These are phyloP conservation scores for Fistularia tabacaria DNA, from an alignment of 2,797 vertebrate genomes.

Conservation along the genomic window DNA sequence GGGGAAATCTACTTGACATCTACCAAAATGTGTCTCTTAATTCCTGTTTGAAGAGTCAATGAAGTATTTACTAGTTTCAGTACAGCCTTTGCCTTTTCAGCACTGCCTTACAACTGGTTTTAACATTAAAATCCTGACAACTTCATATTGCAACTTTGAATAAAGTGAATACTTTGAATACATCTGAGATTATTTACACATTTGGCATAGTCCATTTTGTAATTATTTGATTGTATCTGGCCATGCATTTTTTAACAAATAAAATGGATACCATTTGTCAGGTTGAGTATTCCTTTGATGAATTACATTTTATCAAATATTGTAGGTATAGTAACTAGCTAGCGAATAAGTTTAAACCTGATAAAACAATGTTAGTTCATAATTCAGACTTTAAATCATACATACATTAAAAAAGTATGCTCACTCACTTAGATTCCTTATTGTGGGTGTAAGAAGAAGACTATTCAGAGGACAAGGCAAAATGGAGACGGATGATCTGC, in stretches of 20 bases:
- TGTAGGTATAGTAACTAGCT: too few relatives aligned
- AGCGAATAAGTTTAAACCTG: too few relatives aligned
- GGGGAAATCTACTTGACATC: too few relatives aligned
- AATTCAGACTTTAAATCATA: too few relatives aligned
- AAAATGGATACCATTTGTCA: constrained; percentile 53
- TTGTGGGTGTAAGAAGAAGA: too few relatives aligned
- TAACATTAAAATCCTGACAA: constrained; percentile 20
- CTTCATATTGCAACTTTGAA: constrained; percentile 28
- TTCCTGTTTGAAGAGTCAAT: constrained; percentile 6
- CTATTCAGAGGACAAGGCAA: too few relatives aligned
- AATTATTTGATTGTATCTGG: constrained; percentile 51
- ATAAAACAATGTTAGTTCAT: too few relatives aligned
- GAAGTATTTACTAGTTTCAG: constrained; percentile 7
- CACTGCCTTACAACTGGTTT: constrained; percentile 50
- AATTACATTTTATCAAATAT: not conserved
- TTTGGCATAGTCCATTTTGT: constrained; percentile 50
- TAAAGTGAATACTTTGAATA: too few relatives aligned
- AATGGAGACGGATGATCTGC: too few relatives aligned
- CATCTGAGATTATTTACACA: constrained; percentile 35
- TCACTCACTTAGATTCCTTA: too few relatives aligned
- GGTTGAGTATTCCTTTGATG: not conserved
- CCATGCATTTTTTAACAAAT: constrained; percentile 70
- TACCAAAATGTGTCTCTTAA: constrained; percentile 6
- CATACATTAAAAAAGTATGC: too few relatives aligned
- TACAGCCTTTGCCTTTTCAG: constrained; percentile 68